Base-by-base conservation (phyloP, 2,888 invertebrate species). In the Erynnis tages region DNA sequence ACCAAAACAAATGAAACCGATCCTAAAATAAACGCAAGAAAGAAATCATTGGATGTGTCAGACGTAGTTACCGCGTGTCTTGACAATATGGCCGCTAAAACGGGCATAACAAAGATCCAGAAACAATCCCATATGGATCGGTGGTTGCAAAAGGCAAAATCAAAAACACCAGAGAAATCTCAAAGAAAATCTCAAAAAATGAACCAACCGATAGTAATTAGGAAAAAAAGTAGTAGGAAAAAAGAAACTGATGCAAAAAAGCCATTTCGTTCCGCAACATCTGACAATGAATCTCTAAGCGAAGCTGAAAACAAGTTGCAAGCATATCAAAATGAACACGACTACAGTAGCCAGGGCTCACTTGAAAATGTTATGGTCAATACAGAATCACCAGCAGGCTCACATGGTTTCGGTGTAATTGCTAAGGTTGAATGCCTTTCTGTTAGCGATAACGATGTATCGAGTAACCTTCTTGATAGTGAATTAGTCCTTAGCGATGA, bases 51-150 rank as follows among this genome's bases (percentile, higher is more conserved):
- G 43, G 88, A 90, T 62, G 82, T 90, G 2, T 84, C 85, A 2
- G 87, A 90, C 29, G 85, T 90, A 0, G 87, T 90, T 1, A 89
- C 86, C 11, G 89, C 89, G 1, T 89, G 89, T 52, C 69, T 90
- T 0, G 89, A 90, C 54, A 85, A 86, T 57, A 90, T 90, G 81
- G 89, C 86, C 0, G 87, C 88, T 1, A 89, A 88, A 69, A 82
- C 86, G 19, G 90, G 89, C 17, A 85, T 85, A n/a, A 81, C 81
- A 0, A 86, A 81, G 61, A 87, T 90, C 5, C 84, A 88, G 64
- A 82, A 69, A 53, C 90, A 90, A 59, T 87, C 90, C 0, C 90
- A 90, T 53, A 90, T 90, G 90, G 90, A 90, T 53, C 73, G 83
- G 32, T 90, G 90, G 90, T 65, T 90, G 4, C 84, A 87, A 43